These are phyloP conservation scores for Sebastolobus alascanus DNA, from an alignment of 2,797 vertebrate species.

Conservation along the genomic window DNA sequence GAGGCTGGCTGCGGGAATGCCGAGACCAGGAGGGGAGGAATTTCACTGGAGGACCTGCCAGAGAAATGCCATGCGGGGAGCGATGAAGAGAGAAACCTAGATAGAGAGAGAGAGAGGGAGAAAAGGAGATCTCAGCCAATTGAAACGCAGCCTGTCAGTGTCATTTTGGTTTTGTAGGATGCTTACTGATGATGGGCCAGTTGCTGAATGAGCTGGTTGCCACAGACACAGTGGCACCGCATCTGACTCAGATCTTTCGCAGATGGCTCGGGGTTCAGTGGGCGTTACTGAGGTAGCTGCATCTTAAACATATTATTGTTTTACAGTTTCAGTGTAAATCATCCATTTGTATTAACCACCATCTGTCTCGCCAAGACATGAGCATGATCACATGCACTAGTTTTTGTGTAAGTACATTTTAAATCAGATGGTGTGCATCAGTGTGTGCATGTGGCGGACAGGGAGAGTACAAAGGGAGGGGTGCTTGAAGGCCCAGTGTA, in stretches of 20 bases:
- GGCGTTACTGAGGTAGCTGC: constrained; percentile 28
- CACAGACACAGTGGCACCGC: constrained; percentile 75
- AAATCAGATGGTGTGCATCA: constrained; percentile 76
- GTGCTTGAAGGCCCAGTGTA: constrained; percentile 64
- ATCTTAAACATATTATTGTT: constrained; percentile 29
- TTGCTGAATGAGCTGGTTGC: constrained; percentile 73
- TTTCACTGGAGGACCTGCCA: constrained; percentile 84
- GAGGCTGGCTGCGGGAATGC: constrained; percentile 85
- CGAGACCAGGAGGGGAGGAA: constrained; percentile 82
- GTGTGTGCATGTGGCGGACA: constrained; percentile 77
- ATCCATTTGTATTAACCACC: constrained; percentile 55
- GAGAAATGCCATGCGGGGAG: constrained; percentile 86
- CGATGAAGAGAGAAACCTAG: constrained; percentile 81
- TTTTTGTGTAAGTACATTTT: constrained; percentile 67
- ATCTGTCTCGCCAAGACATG: constrained; percentile 45
- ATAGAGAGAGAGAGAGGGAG: constrained; percentile 53
- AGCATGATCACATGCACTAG: constrained; percentile 40
- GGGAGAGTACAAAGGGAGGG: constrained; percentile 68
- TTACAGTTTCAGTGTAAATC: constrained; percentile 36
- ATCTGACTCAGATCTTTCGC: constrained; percentile 64
- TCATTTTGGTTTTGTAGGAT: constrained; percentile 71
- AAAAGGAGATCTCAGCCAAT: constrained; percentile 70
- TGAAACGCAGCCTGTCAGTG: constrained; percentile 79
- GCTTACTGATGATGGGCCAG: constrained; percentile 81
- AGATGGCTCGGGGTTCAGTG: constrained; percentile 43